These are phyloP conservation scores for Lophura nycthemera DNA, from an alignment of 2,113 vertebrate genomes.

Conservation along the genomic window DNA sequence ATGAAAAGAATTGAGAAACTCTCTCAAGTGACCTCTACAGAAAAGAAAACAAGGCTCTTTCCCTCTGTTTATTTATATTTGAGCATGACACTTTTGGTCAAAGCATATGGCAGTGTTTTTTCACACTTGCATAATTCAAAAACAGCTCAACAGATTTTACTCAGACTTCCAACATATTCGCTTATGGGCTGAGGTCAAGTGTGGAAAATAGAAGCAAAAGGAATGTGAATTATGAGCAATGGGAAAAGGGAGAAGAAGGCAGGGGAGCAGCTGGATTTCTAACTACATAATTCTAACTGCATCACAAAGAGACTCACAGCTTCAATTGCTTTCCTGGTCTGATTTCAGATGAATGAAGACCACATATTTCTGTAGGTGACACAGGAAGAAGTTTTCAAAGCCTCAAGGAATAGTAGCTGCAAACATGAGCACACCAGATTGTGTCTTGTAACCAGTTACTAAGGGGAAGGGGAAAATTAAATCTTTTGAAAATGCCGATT, in stretches of 20 bases:
- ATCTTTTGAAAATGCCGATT: background rate
- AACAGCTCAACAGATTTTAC: conserved; percentile 32
- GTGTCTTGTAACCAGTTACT: background rate
- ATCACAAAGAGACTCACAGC: conserved; percentile 15
- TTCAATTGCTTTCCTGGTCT: background rate
- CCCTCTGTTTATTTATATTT: conserved; percentile 23
- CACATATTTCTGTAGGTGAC: background rate
- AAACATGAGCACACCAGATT: background rate
- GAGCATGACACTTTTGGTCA: background rate
- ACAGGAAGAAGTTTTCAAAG: background rate
- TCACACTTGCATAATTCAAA: conserved; percentile 9
- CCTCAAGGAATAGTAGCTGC: background rate
- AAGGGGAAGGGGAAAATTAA: background rate
- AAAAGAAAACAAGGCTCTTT: background rate
- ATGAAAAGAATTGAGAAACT: background rate
- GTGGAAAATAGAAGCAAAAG: conserved; percentile 52
- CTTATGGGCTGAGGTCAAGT: background rate
- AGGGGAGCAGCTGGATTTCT: conserved; percentile 47
- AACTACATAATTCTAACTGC: background rate
- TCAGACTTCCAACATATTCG: background rate
- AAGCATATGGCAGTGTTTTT: background rate
- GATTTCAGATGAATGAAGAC: background rate
- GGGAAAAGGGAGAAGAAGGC: background rate
- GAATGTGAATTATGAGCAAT: conserved; percentile 57
- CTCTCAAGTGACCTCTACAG: background rate